Percentiles rank a stretch among this genome's conserved stretches.
Evolutionary conservation across 2,113 vertebrate species (phyloP).

Genomic region (Caranx melampygus): DNA sequence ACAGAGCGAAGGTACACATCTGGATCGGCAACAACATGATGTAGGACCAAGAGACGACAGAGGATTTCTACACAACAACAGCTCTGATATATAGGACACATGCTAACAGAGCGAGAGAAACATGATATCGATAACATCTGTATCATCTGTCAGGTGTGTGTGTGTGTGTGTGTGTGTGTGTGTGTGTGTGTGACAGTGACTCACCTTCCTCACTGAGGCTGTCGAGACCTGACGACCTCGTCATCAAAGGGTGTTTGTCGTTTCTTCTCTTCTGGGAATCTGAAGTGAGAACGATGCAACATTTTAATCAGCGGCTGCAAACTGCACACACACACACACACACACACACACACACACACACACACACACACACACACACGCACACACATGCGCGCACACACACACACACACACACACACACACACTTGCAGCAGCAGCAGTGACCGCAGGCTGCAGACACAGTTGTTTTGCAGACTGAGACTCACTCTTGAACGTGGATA

Average conservation of each 20-base stretch:
- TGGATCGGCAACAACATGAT: too few relatives aligned
- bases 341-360: constrained; percentile 5
- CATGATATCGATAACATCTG: too few relatives aligned
- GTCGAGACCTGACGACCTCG: constrained; percentile 38
- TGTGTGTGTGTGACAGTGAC: constrained; percentile 14
- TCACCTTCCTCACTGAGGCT: constrained; percentile 75
- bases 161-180: too few relatives aligned
- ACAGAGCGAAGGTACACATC: too few relatives aligned
- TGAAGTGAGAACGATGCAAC: constrained; percentile 32
- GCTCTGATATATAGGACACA: too few relatives aligned
- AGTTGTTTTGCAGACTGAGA: not conserved
- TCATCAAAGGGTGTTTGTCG: constrained; percentile 31
- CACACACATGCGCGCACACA: not conserved
- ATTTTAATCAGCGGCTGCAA: constrained; percentile 4
- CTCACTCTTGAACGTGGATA: constrained; percentile 83
- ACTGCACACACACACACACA: not conserved
- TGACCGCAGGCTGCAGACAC: constrained; percentile 40
- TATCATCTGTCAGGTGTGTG: too few relatives aligned
- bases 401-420: not conserved
- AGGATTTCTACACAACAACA: too few relatives aligned
- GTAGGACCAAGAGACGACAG: too few relatives aligned
- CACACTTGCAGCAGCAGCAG: constrained; percentile 1
- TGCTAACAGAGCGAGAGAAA: too few relatives aligned
- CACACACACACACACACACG: not conserved
- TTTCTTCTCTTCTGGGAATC: constrained; percentile 76